Evolutionary conservation across 35 echinoderm and acorn worm species (phyloP), one percentile per base, ranked within the genome.

Genomic region (Chiridota heheva): DNA sequence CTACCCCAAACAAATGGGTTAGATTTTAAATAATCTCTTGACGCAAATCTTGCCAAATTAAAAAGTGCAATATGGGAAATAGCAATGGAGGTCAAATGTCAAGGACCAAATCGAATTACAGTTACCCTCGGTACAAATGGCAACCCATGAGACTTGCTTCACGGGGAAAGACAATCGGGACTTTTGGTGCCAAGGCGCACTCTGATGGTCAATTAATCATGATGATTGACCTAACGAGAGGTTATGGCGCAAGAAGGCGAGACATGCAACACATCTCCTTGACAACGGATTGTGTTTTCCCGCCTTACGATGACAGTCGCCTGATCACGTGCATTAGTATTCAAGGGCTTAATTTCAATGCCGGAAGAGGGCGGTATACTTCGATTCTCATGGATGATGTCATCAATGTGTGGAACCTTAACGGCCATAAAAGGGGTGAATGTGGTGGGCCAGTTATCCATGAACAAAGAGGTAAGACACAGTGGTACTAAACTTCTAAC

Each of bases 361-460:
- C 75, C 3, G 63, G 51, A 48, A 44, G 45, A 37, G 72, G 78
- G 40, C 78, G 85, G 42, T 77, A 61, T 7, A 63, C 85, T 5
- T 31, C 88, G 58, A 45, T 83, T 60, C 71, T 88, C 28, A 58
- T 77, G 40, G 82, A 93, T 34, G 90, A 84, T 29, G 78, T 83
- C 16, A 87, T 93, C 28, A 87, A 88, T 62, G 78, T 93, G 4
- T 93, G 90, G 90, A 88, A 73, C 53, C 62, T 93, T 32, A 86
- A 87, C 42, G 82, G 82, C 24, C 68, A 87, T 33, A 93, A 93
- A 67, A 82, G 80, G 56, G 77, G 84, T 15, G 35, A 49, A 4
- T 78, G 75, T 25, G 75, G 75, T 40, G 75, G 75, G 40, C 75
- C 75, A 7, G 42, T 78, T 22, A 60, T 78, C 27, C 75, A 78